Percentiles rank a stretch among this genome's conserved stretches.
Conservation (phyloP, 2,888 invertebrate species). For the Tyria jacobaeae region DNA sequence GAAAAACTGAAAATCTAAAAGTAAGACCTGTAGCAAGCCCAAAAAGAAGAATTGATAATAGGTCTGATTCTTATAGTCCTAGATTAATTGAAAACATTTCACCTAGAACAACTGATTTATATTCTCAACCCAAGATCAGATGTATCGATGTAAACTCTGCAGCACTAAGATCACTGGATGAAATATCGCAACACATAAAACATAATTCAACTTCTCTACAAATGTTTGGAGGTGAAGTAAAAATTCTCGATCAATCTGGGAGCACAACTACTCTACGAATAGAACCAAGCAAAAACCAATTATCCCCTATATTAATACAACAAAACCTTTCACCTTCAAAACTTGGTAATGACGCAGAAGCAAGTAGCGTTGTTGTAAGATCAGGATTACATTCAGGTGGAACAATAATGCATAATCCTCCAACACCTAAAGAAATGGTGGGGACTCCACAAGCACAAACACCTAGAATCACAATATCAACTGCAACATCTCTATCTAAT, state of each 20-base stretch:
- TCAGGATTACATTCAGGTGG: conserved; percentile 94
- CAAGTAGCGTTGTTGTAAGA: conserved; percentile 91
- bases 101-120: conserved; percentile 75
- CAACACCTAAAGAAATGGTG: conserved; percentile 80
- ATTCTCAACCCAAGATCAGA: conserved; percentile 82
- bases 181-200: conserved; percentile 86
- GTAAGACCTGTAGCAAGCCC: conserved; percentile 73
- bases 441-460: conserved; percentile 80
- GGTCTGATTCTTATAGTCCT: conserved; percentile 76
- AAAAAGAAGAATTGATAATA: conserved; percentile 75
- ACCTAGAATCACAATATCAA: conserved; percentile 86
- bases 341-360: conserved; percentile 79
- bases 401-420: conserved; percentile 89
- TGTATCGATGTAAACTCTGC: conserved; percentile 80
- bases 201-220: conserved; percentile 86
- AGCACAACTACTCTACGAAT: conserved; percentile 90
- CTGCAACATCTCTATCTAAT: conserved; percentile 83
- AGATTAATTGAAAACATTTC: conserved; percentile 76
- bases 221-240: conserved; percentile 93
- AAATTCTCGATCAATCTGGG: conserved; percentile 90
- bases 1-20: conserved; percentile 73
- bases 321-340: conserved; percentile 81
- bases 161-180: conserved; percentile 85
- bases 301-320: conserved; percentile 86
- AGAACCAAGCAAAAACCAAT: conserved; percentile 87